These are phyloP conservation scores for Reinhardtius hippoglossoides DNA, from an alignment of 2,113 vertebrate genomes.

Conservation along the genomic window DNA sequence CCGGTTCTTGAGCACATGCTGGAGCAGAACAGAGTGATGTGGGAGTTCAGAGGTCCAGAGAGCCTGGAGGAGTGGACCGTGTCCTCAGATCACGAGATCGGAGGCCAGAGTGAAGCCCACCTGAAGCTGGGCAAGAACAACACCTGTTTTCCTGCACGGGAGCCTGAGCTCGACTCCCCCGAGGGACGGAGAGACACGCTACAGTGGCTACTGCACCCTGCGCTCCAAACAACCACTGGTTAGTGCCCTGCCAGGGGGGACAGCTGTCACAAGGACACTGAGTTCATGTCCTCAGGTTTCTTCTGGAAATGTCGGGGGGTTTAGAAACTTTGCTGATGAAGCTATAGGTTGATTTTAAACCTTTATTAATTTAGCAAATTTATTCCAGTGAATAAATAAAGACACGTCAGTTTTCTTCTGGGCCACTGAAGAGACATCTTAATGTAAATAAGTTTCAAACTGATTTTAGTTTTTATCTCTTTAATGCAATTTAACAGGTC, in stretches of 20 bases:
- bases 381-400: too few species aligned
- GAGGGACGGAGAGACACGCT: conserved; percentile 89
- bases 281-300: too few species aligned
- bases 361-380: too few species aligned
- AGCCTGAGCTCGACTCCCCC: conserved; percentile 85
- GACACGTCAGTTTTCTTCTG: too few species aligned
- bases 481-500: too few species aligned
- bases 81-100: conserved; percentile 90
- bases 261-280: too few species aligned
- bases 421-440: too few species aligned
- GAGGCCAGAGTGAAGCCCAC: conserved; percentile 90
- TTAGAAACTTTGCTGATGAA: too few species aligned
- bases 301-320: too few species aligned
- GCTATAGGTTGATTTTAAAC: too few species aligned
- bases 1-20: conserved; percentile 76
- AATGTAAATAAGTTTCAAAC: too few species aligned
- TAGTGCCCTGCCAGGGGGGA: conserved; percentile 55
- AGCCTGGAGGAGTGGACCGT: conserved; percentile 89
- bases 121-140: conserved; percentile 88
- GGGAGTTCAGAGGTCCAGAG: conserved; percentile 90
- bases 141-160: conserved; percentile 88
- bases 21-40: conserved; percentile 90
- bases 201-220: conserved; percentile 93
- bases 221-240: conserved; percentile 85
- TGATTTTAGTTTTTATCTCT: too few species aligned